A percentile compares a stretch with the other conserved stretches of the same genome.
Evolutionary conservation across 2,888 invertebrate genomes (phyloP).

Genomic region (Lydus trimaculatus): DNA sequence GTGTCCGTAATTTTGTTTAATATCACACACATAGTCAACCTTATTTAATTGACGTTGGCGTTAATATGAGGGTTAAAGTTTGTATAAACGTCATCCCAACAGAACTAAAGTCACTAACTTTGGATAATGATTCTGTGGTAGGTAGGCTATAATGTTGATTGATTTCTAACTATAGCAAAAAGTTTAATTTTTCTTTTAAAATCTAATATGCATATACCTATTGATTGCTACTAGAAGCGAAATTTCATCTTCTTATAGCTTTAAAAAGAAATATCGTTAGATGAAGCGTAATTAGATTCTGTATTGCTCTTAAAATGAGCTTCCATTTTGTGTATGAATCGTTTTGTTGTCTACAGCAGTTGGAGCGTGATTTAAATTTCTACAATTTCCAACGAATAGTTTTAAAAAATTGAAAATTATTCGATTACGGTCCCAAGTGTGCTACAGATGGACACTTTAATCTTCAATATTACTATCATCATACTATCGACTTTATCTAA

Average conservation of each 20-base stretch:
- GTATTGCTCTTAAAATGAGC: not conserved
- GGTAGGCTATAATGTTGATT: not conserved
- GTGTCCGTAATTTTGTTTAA: no score
- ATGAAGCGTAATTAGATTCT: not conserved
- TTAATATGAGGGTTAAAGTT: no score
- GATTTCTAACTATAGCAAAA: not conserved
- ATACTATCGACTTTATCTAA: no score
- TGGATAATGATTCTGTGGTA: not conserved
- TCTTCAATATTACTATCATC: no score
- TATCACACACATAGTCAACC: no score
- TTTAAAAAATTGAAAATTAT: no score
- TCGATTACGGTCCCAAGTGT: no score
- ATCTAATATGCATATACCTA: no score
- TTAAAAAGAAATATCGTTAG: not conserved
- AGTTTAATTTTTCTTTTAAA: not conserved
- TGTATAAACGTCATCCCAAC: not conserved
- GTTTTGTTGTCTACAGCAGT: not conserved
- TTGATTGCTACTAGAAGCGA: no score
- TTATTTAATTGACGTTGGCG: no score
- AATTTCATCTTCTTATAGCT: not conserved
- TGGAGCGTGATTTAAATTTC: not conserved
- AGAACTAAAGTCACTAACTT: no score
- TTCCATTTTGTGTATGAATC: not conserved
- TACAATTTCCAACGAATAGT: not conserved
- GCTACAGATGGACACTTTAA: no score